A percentile compares a stretch with the other conserved stretches of the same genome.
These are phyloP conservation scores for Typhlichthys eigenmanni DNA, from an alignment of 2,797 vertebrate genomes.

Conservation along the genomic window DNA sequence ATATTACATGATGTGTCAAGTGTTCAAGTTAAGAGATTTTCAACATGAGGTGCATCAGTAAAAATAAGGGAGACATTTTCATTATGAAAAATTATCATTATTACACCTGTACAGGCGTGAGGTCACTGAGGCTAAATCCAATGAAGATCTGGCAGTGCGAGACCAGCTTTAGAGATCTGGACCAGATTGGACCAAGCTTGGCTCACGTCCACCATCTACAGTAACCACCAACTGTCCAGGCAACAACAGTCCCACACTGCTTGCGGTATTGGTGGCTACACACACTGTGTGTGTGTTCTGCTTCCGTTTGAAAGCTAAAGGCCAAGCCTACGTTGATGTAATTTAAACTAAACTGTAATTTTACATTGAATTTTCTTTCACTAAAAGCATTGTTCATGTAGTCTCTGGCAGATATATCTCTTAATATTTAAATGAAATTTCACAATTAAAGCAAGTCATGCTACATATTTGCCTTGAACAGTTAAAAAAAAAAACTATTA, in stretches of 20 bases:
- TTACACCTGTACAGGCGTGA: constrained; percentile 7
- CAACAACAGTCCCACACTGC: constrained; percentile 56
- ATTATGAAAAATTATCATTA: neutral
- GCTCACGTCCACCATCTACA: constrained; percentile 25
- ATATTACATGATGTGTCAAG: neutral
- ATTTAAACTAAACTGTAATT: too few relatives aligned
- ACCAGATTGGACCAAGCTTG: constrained; percentile 50
- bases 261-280: constrained; percentile 52
- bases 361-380: too few relatives aligned
- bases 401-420: too few relatives aligned
- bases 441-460: too few relatives aligned
- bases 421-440: too few relatives aligned
- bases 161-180: constrained; percentile 45
- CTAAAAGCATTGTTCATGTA: too few relatives aligned
- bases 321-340: constrained; percentile 76
- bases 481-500: too few relatives aligned
- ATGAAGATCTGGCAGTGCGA: constrained; percentile 31
- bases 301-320: constrained; percentile 47
- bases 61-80: constrained; percentile 20
- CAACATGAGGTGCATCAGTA: neutral
- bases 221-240: constrained; percentile 45
- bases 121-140: constrained; percentile 28
- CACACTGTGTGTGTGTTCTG: constrained; percentile 1
- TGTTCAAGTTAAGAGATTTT: neutral
- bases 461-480: too few relatives aligned